These are phyloP conservation scores for Climacteris rufus DNA, from an alignment of 2,113 vertebrate species.

Conservation along the genomic window DNA sequence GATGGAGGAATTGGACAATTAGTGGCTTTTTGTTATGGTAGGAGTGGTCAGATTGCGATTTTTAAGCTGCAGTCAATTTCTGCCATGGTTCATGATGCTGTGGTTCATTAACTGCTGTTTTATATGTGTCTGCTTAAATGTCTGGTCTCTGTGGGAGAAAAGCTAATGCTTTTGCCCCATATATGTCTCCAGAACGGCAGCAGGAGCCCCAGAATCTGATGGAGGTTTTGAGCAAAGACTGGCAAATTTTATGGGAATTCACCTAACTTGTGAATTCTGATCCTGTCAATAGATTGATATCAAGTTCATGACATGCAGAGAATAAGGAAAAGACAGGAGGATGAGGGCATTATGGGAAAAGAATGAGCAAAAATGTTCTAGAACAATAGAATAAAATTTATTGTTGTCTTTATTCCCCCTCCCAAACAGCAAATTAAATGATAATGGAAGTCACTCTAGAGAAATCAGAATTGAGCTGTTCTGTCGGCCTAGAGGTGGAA, in stretches of 20 bases:
- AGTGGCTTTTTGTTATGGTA: background rate
- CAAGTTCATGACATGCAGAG: background rate
- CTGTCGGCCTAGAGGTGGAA: accelerated
- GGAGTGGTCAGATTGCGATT: background rate
- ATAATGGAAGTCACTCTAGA: background rate
- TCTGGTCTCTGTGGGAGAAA: background rate
- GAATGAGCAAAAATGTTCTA: background rate
- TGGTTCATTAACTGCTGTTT: background rate
- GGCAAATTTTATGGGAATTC: background rate
- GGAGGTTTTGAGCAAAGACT: background rate
- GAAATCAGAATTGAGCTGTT: background rate
- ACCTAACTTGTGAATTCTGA: background rate
- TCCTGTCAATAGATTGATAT: background rate
- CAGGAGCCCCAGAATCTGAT: background rate
- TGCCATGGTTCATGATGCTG: background rate
- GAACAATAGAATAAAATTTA: background rate
- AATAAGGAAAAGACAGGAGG: background rate
- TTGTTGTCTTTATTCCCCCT: background rate
- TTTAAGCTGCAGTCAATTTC: background rate
- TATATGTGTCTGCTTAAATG: background rate
- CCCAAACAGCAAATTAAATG: background rate
- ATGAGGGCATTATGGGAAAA: background rate
- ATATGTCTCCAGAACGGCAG: background rate
- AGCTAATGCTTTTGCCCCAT: background rate
- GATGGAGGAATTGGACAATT: background rate